Percentiles rank a stretch among this genome's conserved stretches.
Conservation (phyloP, 2,888 invertebrate species). For the Pediacus dermestoides region DNA sequence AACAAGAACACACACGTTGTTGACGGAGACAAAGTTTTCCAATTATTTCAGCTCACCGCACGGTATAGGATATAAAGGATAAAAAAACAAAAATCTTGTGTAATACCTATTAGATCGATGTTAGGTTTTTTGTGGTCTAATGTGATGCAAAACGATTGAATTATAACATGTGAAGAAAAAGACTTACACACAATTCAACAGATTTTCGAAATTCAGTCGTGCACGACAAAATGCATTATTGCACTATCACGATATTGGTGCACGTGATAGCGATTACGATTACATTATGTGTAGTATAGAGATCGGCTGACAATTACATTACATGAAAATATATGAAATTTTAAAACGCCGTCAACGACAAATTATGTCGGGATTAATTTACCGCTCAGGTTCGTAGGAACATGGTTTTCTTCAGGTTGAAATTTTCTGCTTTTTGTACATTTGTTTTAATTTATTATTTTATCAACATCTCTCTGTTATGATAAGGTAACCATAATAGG, state of each 20-base stretch:
- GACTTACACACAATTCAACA: constrained; percentile 24
- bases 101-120: background rate
- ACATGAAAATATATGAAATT: too few species aligned
- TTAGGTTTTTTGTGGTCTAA: constrained; percentile 9
- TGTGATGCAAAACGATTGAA: constrained; percentile 15
- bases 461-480: too few species aligned
- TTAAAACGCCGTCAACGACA: too few species aligned
- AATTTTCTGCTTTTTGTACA: too few species aligned
- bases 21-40: constrained; percentile 2
- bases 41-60: background rate
- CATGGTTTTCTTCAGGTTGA: too few species aligned
- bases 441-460: too few species aligned
- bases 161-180: constrained; percentile 24
- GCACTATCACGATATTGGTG: constrained; percentile 20
- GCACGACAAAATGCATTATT: constrained; percentile 26
- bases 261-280: constrained; percentile 1
- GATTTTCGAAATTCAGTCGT: constrained; percentile 26
- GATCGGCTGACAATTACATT: constrained; percentile 1
- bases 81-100: background rate
- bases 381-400: too few species aligned
- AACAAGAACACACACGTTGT: constrained; percentile 3
- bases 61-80: background rate
- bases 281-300: constrained; percentile 1
- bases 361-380: too few species aligned
- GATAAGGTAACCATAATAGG: too few species aligned